These are phyloP conservation scores for Antennarius striatus DNA, from an alignment of 2,113 vertebrate genomes.

Conservation along the genomic window DNA sequence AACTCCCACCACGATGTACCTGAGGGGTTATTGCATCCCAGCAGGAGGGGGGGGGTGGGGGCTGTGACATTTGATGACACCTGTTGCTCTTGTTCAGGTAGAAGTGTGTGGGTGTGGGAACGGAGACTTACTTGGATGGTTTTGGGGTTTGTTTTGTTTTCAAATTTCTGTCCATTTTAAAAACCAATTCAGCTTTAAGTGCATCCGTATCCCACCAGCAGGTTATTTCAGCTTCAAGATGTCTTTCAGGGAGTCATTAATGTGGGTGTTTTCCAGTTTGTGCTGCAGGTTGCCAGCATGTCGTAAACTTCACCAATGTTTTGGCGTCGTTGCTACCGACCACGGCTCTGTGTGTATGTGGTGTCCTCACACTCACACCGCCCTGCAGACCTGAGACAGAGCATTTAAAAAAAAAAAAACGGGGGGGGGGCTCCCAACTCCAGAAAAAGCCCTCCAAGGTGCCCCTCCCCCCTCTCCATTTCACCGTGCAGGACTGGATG, in stretches of 20 bases:
- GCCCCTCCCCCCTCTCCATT: conserved; percentile 69
- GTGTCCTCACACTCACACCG: conserved; percentile 59
- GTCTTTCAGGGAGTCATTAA: conserved; percentile 41
- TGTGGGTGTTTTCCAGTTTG: conserved; percentile 43
- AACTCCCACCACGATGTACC: conserved; percentile 75
- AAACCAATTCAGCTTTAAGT: conserved; percentile 3
- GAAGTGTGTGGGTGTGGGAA: background rate
- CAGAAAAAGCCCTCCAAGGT: conserved; percentile 47
- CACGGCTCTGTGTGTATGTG: conserved; percentile 47
- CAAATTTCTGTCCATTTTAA: background rate
- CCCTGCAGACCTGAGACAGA: conserved; percentile 37
- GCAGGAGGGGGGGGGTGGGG: no score
- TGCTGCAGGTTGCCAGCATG: conserved; percentile 43
- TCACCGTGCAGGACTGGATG: conserved; percentile 78
- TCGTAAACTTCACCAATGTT: conserved; percentile 60
- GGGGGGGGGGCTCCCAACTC: conserved; percentile 44
- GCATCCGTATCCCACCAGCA: conserved; percentile 16
- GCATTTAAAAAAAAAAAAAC: conserved; percentile 7
- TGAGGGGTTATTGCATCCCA: conserved; percentile 44
- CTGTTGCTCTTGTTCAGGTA: conserved; percentile 64
- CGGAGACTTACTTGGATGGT: background rate
- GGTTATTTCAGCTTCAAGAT: conserved; percentile 32
- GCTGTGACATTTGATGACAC: conserved; percentile 46
- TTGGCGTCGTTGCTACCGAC: conserved; percentile 59
- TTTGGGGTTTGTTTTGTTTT: background rate